Conservation (phyloP, 2,797 vertebrate species). For the Poliocrania exsul region DNA sequence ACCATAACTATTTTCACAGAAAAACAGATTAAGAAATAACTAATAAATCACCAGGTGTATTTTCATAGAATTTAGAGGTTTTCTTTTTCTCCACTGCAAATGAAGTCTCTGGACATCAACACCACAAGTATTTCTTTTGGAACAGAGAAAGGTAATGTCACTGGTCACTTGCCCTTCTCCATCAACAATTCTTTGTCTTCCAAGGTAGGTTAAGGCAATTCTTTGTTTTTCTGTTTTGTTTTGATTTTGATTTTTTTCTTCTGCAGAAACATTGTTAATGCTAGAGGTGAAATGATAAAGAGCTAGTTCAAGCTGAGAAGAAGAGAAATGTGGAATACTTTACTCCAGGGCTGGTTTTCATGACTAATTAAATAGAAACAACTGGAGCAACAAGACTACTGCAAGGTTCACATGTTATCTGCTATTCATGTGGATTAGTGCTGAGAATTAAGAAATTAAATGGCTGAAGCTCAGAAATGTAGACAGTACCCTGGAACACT, state of each 20-base stretch:
- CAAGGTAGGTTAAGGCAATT: neutral
- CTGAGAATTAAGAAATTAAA: conserved; percentile 18
- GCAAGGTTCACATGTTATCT: neutral
- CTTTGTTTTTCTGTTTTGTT: neutral
- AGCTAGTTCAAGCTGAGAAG: neutral
- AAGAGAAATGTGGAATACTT: conserved; percentile 6
- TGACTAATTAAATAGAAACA: conserved; percentile 19
- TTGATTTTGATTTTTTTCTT: neutral
- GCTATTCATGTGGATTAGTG: neutral
- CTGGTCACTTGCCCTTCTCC: neutral
- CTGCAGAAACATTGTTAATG: neutral
- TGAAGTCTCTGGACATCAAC: neutral
- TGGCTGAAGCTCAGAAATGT: neutral
- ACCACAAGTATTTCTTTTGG: neutral
- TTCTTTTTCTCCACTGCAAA: neutral
- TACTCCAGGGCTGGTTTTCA: neutral
- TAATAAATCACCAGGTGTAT: neutral
- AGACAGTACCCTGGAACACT: neutral
- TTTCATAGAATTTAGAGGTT: neutral
- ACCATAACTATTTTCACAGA: neutral
- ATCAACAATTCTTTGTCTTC: neutral
- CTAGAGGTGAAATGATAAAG: neutral
- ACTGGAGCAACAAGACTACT: conserved; percentile 3
- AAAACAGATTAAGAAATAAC: neutral
- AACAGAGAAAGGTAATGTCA: neutral